Percentiles rank a stretch among this genome's conserved stretches.
These are phyloP conservation scores for Chironomus striatipennis DNA, from an alignment of 1,140 invertebrate species.

Conservation along the genomic window DNA sequence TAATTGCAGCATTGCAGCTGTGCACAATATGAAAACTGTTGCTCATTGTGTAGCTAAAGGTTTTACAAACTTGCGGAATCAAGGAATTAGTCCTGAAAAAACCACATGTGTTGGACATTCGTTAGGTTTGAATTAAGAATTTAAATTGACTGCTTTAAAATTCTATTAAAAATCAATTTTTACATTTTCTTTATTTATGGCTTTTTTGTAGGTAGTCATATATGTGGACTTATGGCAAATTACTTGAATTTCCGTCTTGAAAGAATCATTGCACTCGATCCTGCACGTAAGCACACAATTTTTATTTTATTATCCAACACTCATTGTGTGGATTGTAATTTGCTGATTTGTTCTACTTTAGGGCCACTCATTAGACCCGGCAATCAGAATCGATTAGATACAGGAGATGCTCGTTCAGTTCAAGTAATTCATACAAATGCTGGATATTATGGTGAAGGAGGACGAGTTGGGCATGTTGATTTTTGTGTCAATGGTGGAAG, in stretches of 20 bases:
- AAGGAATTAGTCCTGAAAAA: slow-evolving; percentile 49
- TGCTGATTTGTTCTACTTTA: neutral
- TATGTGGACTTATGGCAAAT: slow-evolving; percentile 64
- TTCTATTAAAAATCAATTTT: neutral
- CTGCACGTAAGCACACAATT: slow-evolving; percentile 43
- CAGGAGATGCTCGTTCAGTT: slow-evolving; percentile 60
- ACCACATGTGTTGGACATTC: slow-evolving; percentile 68
- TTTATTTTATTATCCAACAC: too few species aligned
- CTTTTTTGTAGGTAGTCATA: slow-evolving; percentile 43
- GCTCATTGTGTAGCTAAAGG: slow-evolving; percentile 54
- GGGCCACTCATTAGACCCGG: slow-evolving; percentile 52
- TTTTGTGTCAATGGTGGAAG: slow-evolving; percentile 67
- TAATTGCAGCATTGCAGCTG: slow-evolving; percentile 41
- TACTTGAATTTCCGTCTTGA: slow-evolving; percentile 53
- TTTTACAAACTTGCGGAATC: slow-evolving; percentile 48
- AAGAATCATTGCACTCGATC: slow-evolving; percentile 58
- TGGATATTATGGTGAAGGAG: slow-evolving; percentile 60
- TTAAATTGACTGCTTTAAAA: neutral
- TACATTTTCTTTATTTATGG: slow-evolving; percentile 27
- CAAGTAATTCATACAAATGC: slow-evolving; percentile 68
- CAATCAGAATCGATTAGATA: slow-evolving; percentile 51
- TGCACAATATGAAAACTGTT: slow-evolving; percentile 59
- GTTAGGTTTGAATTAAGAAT: slow-evolving; percentile 41
- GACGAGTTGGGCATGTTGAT: slow-evolving; percentile 59
- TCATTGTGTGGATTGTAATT: neutral